Base-by-base conservation (phyloP, 2,113 vertebrate genomes). In the Apaloderma vittatum region DNA sequence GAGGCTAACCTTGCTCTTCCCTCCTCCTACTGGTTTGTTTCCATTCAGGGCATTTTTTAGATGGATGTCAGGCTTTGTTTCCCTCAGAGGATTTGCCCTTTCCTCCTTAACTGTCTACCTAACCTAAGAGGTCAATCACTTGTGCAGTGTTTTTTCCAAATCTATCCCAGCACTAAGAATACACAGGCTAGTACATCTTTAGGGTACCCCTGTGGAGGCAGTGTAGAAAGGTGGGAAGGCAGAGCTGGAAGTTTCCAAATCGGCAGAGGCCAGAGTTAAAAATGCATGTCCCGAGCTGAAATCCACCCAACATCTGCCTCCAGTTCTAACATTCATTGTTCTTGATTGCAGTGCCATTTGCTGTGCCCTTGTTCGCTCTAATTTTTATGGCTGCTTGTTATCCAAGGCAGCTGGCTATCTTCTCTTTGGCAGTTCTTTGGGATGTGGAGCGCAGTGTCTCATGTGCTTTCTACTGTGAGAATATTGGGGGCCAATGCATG, bases 341-440 rank as follows among this genome's bases (percentile, higher is more conserved):
- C 80, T 79, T 87, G 85, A 94, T 90, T 91, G 85, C 75, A 30
- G 29, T 82, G 73, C 43, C 59, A 84, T 93, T 95, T 90, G 59
- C 68, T 94, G 70, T 93, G 52, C 86, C 75, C 82, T 77, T 84
- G 63, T 84, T 93, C 68, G 57, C 45, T 86, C 66, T 84, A 81
- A 93, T 92, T 90, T 88, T 84, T 78, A 45, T 66, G n/a, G 49
- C 24, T 92, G 91, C 71, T 96, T 0, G 0, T 94, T 94, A 92
- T 92, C 48, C 68, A 82, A 92, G 79, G 46, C 91, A 97, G 80
- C 92, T 96, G 92, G 68, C 88, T 88, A 15, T 95, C 86, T 95
- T 81, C 83, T 95, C 76, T 91, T 77, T 91, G 91, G 88, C 85
- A 91, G 81, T 29, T 90, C 57, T 79, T 79, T 86, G 61, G 83